Conservation (phyloP, 2,113 vertebrate species). For the Oriolus oriolus region DNA sequence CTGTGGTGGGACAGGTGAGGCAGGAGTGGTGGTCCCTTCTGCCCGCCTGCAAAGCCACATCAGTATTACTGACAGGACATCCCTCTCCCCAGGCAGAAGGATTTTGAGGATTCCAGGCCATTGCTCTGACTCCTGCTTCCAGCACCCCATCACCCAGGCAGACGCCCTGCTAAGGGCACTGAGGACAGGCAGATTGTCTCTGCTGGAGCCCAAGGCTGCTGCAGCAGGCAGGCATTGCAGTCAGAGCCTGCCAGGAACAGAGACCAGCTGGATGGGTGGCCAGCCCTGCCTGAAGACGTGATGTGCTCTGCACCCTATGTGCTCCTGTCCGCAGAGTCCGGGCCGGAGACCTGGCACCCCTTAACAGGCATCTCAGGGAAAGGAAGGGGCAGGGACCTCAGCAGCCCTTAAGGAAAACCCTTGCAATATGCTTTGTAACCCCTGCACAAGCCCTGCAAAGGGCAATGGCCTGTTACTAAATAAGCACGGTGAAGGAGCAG, state of each 20-base stretch:
- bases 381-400: not conserved
- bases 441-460: not conserved
- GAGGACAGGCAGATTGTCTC: not conserved
- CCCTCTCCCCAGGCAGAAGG: not conserved
- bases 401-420: not conserved
- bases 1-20: not conserved
- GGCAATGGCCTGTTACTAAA: not conserved
- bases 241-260: not conserved
- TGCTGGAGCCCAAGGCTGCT: not conserved
- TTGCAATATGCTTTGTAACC: not conserved
- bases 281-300: not conserved
- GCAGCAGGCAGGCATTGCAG: not conserved
- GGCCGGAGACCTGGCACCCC: not conserved
- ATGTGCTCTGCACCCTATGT: not conserved
- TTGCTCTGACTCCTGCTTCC: not conserved
- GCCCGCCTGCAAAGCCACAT: not conserved
- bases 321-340: not conserved
- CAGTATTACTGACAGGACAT: not conserved
- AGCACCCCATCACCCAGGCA: not conserved
- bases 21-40: not conserved
- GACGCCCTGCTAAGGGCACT: accelerated
- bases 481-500: not conserved
- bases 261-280: accelerated
- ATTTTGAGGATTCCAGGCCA: not conserved
- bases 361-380: not conserved